Evolutionary conservation across 2,888 invertebrate species (phyloP).

Genomic region (Spisula subtruncata): DNA sequence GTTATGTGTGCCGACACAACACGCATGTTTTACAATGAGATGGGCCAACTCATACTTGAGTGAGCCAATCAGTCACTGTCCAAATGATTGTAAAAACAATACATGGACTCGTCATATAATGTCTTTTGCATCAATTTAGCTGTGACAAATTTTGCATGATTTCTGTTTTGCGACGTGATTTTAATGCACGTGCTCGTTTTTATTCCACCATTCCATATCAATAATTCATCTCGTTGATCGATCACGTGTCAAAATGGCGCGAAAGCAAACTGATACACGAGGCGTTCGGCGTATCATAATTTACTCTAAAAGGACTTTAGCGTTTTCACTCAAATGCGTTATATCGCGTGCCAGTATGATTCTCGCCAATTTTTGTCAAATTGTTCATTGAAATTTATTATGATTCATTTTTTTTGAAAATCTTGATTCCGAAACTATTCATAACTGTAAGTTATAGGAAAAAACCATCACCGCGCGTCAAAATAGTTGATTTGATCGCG

Average conservation of each 20-base stretch:
- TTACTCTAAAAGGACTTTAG: not conserved
- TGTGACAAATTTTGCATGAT: conserved; percentile 14
- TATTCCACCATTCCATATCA: not conserved
- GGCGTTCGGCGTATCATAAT: not conserved
- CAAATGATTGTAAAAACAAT: conserved; percentile 11
- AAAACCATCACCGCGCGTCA: not conserved
- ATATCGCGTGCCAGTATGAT: not conserved
- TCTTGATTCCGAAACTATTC: not conserved
- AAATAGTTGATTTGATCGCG: not conserved
- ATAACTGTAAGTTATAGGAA: not conserved
- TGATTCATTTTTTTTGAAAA: conserved; percentile 8
- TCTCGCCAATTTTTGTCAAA: not conserved
- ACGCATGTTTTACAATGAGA: not conserved
- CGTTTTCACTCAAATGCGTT: not conserved
- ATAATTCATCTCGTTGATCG: conserved; percentile 9
- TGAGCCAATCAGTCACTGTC: not conserved
- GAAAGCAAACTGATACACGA: not conserved
- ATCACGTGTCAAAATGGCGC: conserved; percentile 27
- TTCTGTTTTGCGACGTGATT: conserved; percentile 19
- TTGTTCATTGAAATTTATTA: conserved; percentile 6
- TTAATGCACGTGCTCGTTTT: not conserved
- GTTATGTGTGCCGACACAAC: too few species aligned
- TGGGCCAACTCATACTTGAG: not conserved
- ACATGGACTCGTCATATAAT: not conserved
- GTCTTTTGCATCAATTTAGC: conserved; percentile 13